Base-by-base conservation (phyloP, 2,797 vertebrate genomes). In the Strix occidentalis region DNA sequence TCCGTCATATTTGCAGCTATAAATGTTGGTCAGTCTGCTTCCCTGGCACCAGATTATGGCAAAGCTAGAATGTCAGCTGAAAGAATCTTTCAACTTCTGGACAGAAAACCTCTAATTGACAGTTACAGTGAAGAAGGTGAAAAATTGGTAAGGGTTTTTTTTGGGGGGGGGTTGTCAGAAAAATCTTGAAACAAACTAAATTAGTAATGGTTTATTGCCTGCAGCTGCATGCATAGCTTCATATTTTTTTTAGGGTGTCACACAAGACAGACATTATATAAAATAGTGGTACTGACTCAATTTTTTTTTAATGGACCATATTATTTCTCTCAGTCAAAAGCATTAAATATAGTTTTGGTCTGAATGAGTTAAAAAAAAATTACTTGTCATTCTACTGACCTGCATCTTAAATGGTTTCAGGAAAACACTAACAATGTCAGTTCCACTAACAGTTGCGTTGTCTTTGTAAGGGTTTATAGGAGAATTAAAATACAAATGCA, bases 1-100 rank as follows among this genome's bases (percentile, higher is more conserved):
- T 96, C 98, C 17, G 87, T 98, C 54, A 57, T 98, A 70, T 98
- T 98, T 97, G 90, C 98, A 80, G 97, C 98, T 64, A 97, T 98
- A 92, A 97, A 96, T 56, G 94, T 98, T 39, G 98, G 98, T 86
- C 98, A 97, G 65, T 95, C 97, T 28, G 96, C 97, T 57, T 98
- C 98, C 69, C 83, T 98, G 65, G 97, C 95, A 92, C 97, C 97
- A 87, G 97, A 98, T 93, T 98, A 98, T 92, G 96, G 97, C 66
- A 98, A 98, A 98, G 96, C 97, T 90, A 98, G 88, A 97, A 54
- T 95, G 37, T 97, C 96, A 87, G 96, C 96, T 46, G 97, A 96
- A 83, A 97, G 97, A 92, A 98, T 98, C 86, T 97, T 98, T 72
- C 70, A 96, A 5, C 96, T 98, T 95, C 91, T 98, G 80, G 79